Evolutionary conservation across 2,113 vertebrate genomes (phyloP).

Genomic region (Phyllostomus hastatus): DNA sequence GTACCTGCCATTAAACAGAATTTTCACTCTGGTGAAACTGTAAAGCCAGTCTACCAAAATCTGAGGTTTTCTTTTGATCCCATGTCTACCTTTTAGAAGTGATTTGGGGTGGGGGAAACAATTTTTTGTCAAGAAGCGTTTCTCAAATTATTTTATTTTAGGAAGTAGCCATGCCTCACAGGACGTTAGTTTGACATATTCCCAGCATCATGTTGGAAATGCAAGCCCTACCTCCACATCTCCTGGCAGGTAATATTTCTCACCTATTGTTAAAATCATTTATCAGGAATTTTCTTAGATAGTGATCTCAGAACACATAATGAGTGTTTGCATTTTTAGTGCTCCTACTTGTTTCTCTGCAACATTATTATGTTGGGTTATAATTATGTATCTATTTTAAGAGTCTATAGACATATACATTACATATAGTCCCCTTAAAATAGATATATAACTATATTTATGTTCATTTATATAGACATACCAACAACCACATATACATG

Average conservation of each 20-base stretch:
- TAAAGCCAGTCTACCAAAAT: not conserved
- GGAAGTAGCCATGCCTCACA: constrained; percentile 91
- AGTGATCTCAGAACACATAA: not conserved
- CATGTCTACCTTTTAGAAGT: not conserved
- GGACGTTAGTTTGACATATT: constrained; percentile 77
- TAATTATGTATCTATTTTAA: not conserved
- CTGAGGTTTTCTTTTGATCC: not conserved
- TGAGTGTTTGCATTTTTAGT: not conserved
- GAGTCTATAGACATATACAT: not conserved
- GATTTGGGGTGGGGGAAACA: not conserved
- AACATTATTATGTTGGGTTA: not conserved
- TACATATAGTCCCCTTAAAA: not conserved
- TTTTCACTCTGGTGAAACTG: not conserved
- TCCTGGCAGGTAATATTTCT: constrained; percentile 75
- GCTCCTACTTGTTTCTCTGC: not conserved
- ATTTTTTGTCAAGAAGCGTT: constrained; percentile 22
- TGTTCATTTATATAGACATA: not conserved
- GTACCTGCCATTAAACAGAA: not conserved
- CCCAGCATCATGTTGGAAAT: constrained; percentile 76
- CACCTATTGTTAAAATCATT: not conserved
- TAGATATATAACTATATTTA: not conserved
- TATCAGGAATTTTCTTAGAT: not conserved
- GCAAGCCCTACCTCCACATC: constrained; percentile 72
- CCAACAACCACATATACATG: not conserved
- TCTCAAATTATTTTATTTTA: constrained; percentile 71